Base-by-base conservation (phyloP, 2,113 vertebrate genomes). In the Planiliza haematocheilus region DNA sequence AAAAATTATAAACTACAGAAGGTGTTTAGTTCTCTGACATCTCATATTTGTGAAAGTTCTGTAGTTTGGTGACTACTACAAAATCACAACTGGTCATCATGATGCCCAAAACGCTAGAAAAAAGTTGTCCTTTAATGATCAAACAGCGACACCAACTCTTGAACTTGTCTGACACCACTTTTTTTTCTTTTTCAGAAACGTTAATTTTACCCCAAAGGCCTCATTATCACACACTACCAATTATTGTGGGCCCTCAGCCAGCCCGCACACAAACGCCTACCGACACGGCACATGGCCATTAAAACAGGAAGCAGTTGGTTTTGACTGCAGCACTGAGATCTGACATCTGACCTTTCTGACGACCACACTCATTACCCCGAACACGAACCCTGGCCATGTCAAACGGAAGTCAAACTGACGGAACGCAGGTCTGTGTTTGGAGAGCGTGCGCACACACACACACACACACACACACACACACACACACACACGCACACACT, bases 341-440 rank as follows among this genome's bases (percentile, higher is more conserved):
- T 71, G 74, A 88, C 74, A 56, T 69, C 45, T 79, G 90, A 89
- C 87, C 88, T 83, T 34, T 77, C 16, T 50, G 64, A 81, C 71
- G 38, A 77, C 37, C n/a, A 7, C 24, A 1, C 60, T 67, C 79
- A 80, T 88, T 87, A 85, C 39, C 73, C 18, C 0, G 9, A 79
- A 81, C 57, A 71, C 10, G 24, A 86, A 81, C 77, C 69, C 17
- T 10, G 65, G 74, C 58, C 36, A 2, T 34, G 71, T 84, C 80
- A 75, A 77, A 63, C 4, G 63, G 59, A 48, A 74, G 74, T 87
- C 74, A 20, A 74, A 77, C 45, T 72, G 75, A 85, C 59, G 77
- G 41, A 81, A 79, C 11, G 1, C 81, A 83, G 78, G 64, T 64
- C 64, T 80, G 57, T 21, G 0, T 82, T 51, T 48, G 7, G 21